Evolutionary conservation across 2,888 invertebrate species (phyloP), one percentile per base, ranked within the genome.

Genomic region (Eudasyphora cyanicolor): DNA sequence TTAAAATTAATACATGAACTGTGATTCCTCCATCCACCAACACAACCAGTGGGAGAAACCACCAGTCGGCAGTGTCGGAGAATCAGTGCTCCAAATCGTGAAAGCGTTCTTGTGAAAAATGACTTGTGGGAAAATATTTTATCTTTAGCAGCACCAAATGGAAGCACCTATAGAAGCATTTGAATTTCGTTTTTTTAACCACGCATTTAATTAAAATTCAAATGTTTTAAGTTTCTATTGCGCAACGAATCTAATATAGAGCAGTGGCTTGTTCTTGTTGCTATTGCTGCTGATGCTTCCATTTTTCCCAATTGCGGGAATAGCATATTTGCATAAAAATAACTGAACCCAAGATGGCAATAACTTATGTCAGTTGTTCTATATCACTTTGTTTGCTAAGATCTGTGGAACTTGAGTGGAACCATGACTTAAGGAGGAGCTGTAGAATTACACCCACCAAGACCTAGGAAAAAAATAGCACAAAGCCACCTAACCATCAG

Each of bases 81-180:
- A 54, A 32, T 5, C n/a, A 29, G 14, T 12, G 38, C 38, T 38
- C 14, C 12, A 21, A 54, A 35, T 5, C 21, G 21, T 42, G 19
- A 17, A 17, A 51, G 35, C 27, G 19, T 12, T 14, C 51, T n/a
- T 29, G 35, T 73, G 45, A 76, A 76, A 76, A 82, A 71, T 82
- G 29, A 19, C 75, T 78, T 82, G 82, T 76, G 78, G 74, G 64
- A 82, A 78, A 76, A 82, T 78, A 45, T 64, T 74, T 77, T 60
- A 35, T 62, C 60, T 76, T 51, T 8, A 5, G 42, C 7, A 80
- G 62, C 35, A 49, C 10, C 35, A 35, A 35, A 35, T 10, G 35
- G 5, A 7, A 35, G 45, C 45, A 45, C 8, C 32, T 6, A 6
- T 8, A 8, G 5, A 4, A 32, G 32, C 45, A 45, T 76, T 73